Base-by-base conservation (phyloP, 2,113 vertebrate species). In the Axis porcinus region DNA sequence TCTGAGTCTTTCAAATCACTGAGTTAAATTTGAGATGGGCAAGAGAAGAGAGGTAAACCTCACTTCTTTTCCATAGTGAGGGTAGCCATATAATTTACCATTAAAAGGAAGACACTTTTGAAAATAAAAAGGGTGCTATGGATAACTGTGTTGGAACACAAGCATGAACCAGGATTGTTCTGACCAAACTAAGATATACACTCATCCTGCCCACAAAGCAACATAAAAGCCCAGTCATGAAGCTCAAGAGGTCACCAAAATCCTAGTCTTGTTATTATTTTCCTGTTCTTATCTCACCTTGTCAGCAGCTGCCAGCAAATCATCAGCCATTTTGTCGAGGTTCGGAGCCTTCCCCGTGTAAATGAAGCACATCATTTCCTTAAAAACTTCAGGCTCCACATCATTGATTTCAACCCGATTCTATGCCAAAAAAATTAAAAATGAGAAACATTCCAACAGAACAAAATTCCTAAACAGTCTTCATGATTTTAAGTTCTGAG, bases 331-430 rank as follows among this genome's bases (percentile, higher is more conserved):
- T 98, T 99, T 99, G 98, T 99, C 99, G 78, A 99, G 99, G 98
- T 99, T 99, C 62, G 99, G 99, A 55, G 99, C 99, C 98, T 99
- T 99, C 81, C 99, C 99, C 54, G 99, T 99, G 98, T 99, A 99
- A 97, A 99, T 99, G 98, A 99, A 99, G 98, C 99, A 99, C 99
- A 99, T 99, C 99, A 99, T 99, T 97, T 99, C 99, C 99, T 99
- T 99, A 98, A 99, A 99, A 97, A 99, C 99, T 99, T 99, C 99
- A 95, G 99, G 99, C 98, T 99, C 99, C 99, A 99, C 99, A 67
- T 99, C 99, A 82, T 99, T 99, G 98, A 99, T 99, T 99, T 99
- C 99, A 87, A 99, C 99, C 28, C 99, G 99, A 98, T 99, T 99
- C 99, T 99, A 98, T 30, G 93, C 3, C 2, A 47, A 94, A 96